Percentiles rank a stretch among this genome's conserved stretches.
phyloP scores from a whole-genome alignment of 1,140 invertebrate species.

The Theocolax elegans region DNA sequence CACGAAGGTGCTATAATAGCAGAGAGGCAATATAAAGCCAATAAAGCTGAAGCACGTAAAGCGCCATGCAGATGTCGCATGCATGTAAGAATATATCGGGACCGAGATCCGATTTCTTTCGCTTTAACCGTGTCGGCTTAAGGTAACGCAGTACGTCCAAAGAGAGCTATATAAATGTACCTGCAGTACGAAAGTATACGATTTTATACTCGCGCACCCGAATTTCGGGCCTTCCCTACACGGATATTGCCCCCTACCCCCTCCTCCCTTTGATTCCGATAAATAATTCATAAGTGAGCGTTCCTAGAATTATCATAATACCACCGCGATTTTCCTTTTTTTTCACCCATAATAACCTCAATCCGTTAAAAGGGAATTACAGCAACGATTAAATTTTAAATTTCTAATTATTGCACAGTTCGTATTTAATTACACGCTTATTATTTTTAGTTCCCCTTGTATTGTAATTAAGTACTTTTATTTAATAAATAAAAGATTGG shows the following conservation, averaged over 20 bases:
- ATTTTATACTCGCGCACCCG: neutral
- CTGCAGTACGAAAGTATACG: neutral
- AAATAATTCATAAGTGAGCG: slow-evolving; percentile 17
- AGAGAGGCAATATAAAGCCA: slow-evolving; percentile 37
- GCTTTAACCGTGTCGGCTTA: neutral
- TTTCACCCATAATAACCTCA: too few relatives aligned
- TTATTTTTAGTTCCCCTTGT: too few relatives aligned
- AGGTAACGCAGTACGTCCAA: neutral
- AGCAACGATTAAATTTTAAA: too few relatives aligned
- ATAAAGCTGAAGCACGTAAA: slow-evolving; percentile 38
- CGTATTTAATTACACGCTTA: too few relatives aligned
- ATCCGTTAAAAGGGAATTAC: neutral
- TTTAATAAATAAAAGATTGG: too few relatives aligned
- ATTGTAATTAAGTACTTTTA: too few relatives aligned
- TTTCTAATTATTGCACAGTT: too few relatives aligned
- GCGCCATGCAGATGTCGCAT: slow-evolving; percentile 25
- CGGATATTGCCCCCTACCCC: neutral
- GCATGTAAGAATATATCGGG: slow-evolving; percentile 2
- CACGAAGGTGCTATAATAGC: slow-evolving; percentile 39
- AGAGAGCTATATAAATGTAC: neutral
- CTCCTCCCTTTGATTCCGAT: neutral
- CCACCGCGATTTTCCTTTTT: too few relatives aligned
- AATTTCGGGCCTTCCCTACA: neutral
- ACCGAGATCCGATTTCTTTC: slow-evolving; percentile 21
- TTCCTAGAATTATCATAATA: neutral